Percentiles rank a stretch among this genome's conserved stretches.
Evolutionary conservation across 2,797 vertebrate genomes (phyloP).

Genomic region (Onychomys arenicola): DNA sequence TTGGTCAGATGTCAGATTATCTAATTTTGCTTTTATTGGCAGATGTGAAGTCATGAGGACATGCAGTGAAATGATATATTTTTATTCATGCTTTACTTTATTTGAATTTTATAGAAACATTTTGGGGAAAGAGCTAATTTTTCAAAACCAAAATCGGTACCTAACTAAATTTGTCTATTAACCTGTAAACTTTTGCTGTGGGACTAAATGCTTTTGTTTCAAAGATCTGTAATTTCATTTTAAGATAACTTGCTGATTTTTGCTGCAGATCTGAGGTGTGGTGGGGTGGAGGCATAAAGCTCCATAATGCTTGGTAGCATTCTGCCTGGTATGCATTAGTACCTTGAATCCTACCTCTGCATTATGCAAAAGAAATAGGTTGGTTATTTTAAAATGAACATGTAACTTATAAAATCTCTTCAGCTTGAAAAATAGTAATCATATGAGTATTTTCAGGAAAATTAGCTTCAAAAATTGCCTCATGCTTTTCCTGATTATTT

Average conservation of each 20-base stretch:
- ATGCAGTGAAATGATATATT: not conserved
- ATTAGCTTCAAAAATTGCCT: not conserved
- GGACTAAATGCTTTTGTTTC: constrained; percentile 6
- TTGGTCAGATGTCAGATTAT: not conserved
- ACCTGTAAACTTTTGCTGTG: not conserved
- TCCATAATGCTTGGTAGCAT: not conserved
- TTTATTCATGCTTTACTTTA: constrained; percentile 9
- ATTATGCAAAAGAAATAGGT: not conserved
- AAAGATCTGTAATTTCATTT: not conserved
- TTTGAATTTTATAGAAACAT: constrained; percentile 39
- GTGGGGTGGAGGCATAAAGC: not conserved
- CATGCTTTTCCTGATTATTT: not conserved
- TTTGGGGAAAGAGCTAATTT: not conserved
- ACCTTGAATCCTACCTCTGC: too few species aligned
- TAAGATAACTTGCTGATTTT: not conserved
- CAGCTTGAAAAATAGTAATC: constrained; percentile 19
- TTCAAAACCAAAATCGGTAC: constrained; percentile 40
- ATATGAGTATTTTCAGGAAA: not conserved
- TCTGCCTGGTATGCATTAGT: too few species aligned
- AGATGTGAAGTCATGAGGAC: not conserved
- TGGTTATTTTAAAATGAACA: not conserved
- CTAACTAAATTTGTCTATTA: constrained; percentile 18
- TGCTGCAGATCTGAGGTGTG: not conserved
- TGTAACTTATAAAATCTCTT: not conserved
- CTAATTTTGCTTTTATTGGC: not conserved